A percentile compares a stretch with the other conserved stretches of the same genome.
These are phyloP conservation scores for Protosalanx chinensis DNA, from an alignment of 2,797 vertebrate species.

Conservation along the genomic window DNA sequence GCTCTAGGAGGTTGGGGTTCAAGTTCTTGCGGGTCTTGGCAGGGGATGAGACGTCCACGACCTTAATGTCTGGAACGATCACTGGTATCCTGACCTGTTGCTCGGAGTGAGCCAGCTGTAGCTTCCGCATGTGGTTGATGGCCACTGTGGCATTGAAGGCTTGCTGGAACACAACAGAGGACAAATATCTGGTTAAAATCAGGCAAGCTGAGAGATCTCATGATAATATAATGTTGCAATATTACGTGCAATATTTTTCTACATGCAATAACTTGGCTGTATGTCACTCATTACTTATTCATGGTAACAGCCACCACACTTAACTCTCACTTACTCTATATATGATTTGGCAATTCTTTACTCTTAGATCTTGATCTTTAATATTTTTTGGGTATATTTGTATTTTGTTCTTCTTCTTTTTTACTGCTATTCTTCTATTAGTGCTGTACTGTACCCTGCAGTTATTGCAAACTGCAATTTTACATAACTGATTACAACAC, in stretches of 20 bases:
- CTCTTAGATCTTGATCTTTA: too few relatives aligned
- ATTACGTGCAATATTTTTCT: too few relatives aligned
- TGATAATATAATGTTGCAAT: background rate
- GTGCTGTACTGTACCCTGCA: too few relatives aligned
- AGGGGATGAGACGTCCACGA: conserved; percentile 55
- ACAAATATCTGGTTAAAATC: background rate
- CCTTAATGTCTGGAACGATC: conserved; percentile 65
- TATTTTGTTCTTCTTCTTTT: too few relatives aligned
- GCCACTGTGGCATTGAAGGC: conserved; percentile 87
- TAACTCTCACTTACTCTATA: too few relatives aligned
- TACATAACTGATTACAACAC: conserved; percentile 37
- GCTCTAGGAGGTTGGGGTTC: conserved; percentile 28
- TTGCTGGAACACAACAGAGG: conserved; percentile 72
- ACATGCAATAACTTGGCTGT: too few relatives aligned
- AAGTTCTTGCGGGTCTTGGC: conserved; percentile 27
- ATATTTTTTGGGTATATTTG: too few relatives aligned
- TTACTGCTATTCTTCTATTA: too few relatives aligned
- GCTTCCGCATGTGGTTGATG: conserved; percentile 93
- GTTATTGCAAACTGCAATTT: too few relatives aligned
- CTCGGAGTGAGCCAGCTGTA: conserved; percentile 80
- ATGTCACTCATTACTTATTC: too few relatives aligned
- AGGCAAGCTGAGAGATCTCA: background rate
- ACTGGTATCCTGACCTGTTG: conserved; percentile 16
- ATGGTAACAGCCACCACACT: too few relatives aligned
- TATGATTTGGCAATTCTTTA: too few relatives aligned